These are phyloP conservation scores for Agriopis aurantiaria DNA, from an alignment of 2,888 invertebrate genomes.

Conservation along the genomic window DNA sequence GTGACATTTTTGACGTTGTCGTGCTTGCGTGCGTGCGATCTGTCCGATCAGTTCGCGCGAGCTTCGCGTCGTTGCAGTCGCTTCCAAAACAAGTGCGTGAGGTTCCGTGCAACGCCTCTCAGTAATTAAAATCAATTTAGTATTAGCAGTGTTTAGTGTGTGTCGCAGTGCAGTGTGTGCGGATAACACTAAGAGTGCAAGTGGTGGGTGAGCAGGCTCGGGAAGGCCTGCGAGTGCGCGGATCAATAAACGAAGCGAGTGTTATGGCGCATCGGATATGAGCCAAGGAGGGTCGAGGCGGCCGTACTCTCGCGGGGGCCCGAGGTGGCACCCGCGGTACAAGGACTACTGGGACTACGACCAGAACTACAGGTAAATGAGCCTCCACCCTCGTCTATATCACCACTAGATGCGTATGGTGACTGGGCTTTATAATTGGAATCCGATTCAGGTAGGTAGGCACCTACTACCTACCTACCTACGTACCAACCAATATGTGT, in stretches of 20 bases:
- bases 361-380: constrained; percentile 75
- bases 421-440: constrained; percentile 4
- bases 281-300: constrained; percentile 81
- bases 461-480: neutral
- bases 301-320: constrained; percentile 82
- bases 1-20: constrained; percentile 56
- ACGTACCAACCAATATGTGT: too few relatives aligned
- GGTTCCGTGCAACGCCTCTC: constrained; percentile 58
- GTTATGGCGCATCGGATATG: constrained; percentile 77
- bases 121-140: constrained; percentile 46
- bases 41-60: constrained; percentile 62
- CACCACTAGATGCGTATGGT: constrained; percentile 27
- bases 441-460: neutral
- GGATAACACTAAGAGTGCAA: constrained; percentile 46
- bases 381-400: neutral
- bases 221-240: constrained; percentile 59
- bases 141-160: constrained; percentile 43
- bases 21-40: constrained; percentile 53
- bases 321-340: constrained; percentile 83
- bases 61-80: constrained; percentile 71
- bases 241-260: constrained; percentile 67
- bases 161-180: constrained; percentile 70
- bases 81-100: constrained; percentile 67
- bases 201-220: constrained; percentile 49
- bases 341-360: constrained; percentile 85